Evolutionary conservation across 2,888 invertebrate genomes (phyloP), one percentile per base, ranked within the genome.

Genomic region (Oscheius sp.): DNA sequence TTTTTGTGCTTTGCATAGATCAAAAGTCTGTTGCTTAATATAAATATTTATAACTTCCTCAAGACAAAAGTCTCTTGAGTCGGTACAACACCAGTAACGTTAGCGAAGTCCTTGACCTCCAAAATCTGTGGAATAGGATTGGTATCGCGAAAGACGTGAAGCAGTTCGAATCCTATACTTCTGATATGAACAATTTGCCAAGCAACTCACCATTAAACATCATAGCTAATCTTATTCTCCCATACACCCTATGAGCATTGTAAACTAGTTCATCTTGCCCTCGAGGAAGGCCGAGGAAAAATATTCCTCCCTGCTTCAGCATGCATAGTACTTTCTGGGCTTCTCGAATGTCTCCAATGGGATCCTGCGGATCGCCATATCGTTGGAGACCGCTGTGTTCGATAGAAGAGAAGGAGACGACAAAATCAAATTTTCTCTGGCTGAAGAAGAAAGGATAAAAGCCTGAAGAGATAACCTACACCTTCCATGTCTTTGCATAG

Each of bases 331-430:
- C 65, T 36, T 73, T 73, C 17, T 47, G 49, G 44, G 69, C 54
- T 28, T 73, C 73, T 64, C 71, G 20, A 0, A 73, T 28, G 49
- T 73, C 73, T 1, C 73, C 73, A 28, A 73, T 71, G 14, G 73
- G 71, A 56, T 73, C 73, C 17, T 64, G 50, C 17, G 73, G 69
- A 30, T 73, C 73, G 14, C 73, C 73, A 28, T 71, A 73, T 49
- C 73, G 30, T 47, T 68, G 67, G n/a, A 73, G 28, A 30, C 73
- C 73, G 41, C 70, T 70, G 50, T 73, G 73, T 30, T 73, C 73
- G 20, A 73, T 71, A 8, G 73, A 73, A 6, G 73, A 73, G 50
- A 73, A 73, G 3, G 71, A 71, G 1, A 47, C 63, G 17, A 64
- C 73, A 33, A 71, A 73, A 41, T 73, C 73, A 28, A 71, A 73